Conservation (phyloP, 2,888 invertebrate genomes). For the Strigamia transsilvanica region DNA sequence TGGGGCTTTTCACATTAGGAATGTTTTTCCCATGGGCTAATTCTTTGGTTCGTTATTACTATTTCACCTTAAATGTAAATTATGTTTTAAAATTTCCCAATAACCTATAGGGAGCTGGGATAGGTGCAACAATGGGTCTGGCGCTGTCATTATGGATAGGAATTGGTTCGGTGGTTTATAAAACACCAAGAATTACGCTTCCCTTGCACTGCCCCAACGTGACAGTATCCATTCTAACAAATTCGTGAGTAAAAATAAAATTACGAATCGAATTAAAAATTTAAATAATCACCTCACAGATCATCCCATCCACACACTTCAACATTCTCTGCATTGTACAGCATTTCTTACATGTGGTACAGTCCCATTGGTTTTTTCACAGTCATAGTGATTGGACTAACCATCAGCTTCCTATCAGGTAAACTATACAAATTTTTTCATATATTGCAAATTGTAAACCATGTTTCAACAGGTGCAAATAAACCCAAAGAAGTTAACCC, state of each 20-base stretch:
- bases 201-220: background rate
- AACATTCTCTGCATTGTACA: background rate
- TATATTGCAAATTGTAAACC: background rate
- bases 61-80: background rate
- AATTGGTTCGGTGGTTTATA: slow-evolving; percentile 58
- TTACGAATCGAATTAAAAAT: background rate
- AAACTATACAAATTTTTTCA: background rate
- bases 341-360: slow-evolving; percentile 81
- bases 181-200: background rate
- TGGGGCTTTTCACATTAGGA: slow-evolving; percentile 60
- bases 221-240: background rate
- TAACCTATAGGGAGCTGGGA: slow-evolving; percentile 61
- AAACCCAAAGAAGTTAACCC: background rate
- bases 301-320: background rate
- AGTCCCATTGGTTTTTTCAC: slow-evolving; percentile 76
- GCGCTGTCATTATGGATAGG: slow-evolving; percentile 63
- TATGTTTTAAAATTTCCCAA: background rate
- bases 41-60: slow-evolving; percentile 54
- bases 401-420: slow-evolving; percentile 72
- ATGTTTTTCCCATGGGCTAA: slow-evolving; percentile 60
- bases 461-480: slow-evolving; percentile 11
- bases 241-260: background rate
- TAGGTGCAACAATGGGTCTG: slow-evolving; percentile 61
- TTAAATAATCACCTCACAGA: background rate
- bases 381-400: slow-evolving; percentile 74